Base-by-base conservation (phyloP, 2,113 vertebrate species). In the Rhinoderma darwinii region DNA sequence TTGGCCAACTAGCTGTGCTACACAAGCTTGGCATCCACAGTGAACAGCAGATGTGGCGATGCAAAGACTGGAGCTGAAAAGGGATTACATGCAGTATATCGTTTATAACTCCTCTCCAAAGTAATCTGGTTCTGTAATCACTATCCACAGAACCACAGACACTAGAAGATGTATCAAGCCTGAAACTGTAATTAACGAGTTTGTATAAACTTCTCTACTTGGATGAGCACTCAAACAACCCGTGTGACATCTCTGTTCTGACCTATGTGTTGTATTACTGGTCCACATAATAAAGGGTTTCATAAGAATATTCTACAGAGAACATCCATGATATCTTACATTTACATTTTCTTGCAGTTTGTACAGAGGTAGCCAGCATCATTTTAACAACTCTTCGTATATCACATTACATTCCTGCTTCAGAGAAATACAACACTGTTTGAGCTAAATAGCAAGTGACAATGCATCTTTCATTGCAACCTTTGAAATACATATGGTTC, bases 211-310 rank as follows among this genome's bases (percentile, higher is more conserved):
- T 92, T 94, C 94, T 91, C 90, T 91, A 94, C 94, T 94, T 94
- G 90, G 89, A 89, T 90, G 92, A 94, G 92, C 93, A 90, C 91
- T 89, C 86, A 95, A 94, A 94, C 95, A 91, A 92, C 91, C 93
- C 88, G 87, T 91, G 92, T 93, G 94, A 95, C 94, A 93, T 95
- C 95, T 96, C 94, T 95, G 93, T 94, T 95, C 94, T 94, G 90
- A 92, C 94, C 90, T 92, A 92, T 93, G 95, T 94, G 94, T 95
- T 94, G 93, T 94, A 93, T 92, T 94, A 93, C 94, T 94, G 94
- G 94, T 94, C 93, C 93, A 94, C 50, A 95, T 93, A 94, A 94
- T 94, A 94, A 95, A 93, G 93, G 94, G 95, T 95, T 95, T 47
- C n/a, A n/a, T n/a, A n/a, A n/a, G n/a, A n/a, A n/a, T n/a, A n/a